Base-by-base conservation (phyloP, 2,888 invertebrate genomes). In the Opisthograptis luteolata region DNA sequence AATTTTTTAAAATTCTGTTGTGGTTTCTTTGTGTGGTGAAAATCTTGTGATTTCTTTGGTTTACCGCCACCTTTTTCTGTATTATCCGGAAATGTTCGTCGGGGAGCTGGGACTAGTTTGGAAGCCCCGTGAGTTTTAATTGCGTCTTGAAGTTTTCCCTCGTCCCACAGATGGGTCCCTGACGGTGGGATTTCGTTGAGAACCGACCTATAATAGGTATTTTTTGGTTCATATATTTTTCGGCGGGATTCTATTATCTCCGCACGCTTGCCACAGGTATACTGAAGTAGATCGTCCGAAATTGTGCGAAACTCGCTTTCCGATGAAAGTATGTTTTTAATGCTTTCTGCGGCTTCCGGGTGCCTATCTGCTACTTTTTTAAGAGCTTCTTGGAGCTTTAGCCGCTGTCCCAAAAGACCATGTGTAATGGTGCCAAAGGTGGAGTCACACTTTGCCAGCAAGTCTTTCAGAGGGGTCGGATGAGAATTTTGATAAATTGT, bases 241-340 rank as follows among this genome's bases (percentile, higher is more conserved):
- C 22, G 3, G 12, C 35, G 1, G 0, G 6, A 12, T 19, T 42
- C 8, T 7, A 34, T 15, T 0, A 19, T 12, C 7, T 42, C 34
- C 3, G 34, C 32, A 5, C 34, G 31, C 3, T 13, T 15, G 1
- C 42, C 42, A 8, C 34, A 34, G 0, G 24, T 32, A 10, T 43
- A 43, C 8, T 43, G 42, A 0, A 43, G 19, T 0, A 43, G 12
- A 15, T 10, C n/a, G n/a, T n/a, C n/a, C n/a, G n/a, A n/a, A n/a
- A n/a, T n/a, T n/a, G n/a, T n/a, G n/a, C n/a, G n/a, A n/a, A n/a
- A n/a, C n/a, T n/a, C n/a, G n/a, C n/a, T n/a, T n/a, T n/a, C n/a
- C n/a, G n/a, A n/a, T n/a, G n/a, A n/a, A n/a, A n/a, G n/a, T n/a
- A n/a, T n/a, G n/a, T n/a, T n/a, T n/a, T n/a, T n/a, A n/a, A 12